phyloP scores from a whole-genome alignment of 2,797 vertebrate genomes.

The Peromyscus eremicus region DNA sequence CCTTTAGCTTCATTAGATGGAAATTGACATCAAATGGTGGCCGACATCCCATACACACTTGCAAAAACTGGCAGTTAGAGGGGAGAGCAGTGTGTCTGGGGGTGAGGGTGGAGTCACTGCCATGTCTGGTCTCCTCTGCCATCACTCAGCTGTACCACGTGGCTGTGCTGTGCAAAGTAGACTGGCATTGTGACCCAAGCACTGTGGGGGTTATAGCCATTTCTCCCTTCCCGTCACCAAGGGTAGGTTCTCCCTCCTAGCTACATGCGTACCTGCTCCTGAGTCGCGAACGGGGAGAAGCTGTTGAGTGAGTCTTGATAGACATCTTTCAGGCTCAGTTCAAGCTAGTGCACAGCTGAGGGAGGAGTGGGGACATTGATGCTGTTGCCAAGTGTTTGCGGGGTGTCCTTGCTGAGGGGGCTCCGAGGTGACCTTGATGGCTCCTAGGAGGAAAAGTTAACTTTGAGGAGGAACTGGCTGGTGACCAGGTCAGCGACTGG shows the following conservation, averaged over 20 bases:
- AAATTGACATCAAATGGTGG: neutral
- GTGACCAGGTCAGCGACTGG: neutral
- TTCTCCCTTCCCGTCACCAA: no score
- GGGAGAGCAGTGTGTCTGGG: neutral
- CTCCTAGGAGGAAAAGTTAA: neutral
- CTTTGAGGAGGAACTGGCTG: constrained; percentile 18
- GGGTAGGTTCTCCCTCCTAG: no score
- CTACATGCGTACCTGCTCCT: no score
- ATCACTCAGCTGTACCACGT: neutral
- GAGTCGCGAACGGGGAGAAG: neutral
- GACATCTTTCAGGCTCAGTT: neutral
- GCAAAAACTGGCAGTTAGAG: neutral
- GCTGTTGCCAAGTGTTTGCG: neutral
- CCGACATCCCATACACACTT: neutral
- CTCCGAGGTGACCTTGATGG: neutral
- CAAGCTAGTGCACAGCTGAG: neutral
- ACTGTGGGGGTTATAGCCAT: no score
- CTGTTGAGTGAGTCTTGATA: neutral
- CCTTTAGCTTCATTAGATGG: neutral
- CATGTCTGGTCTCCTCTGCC: neutral
- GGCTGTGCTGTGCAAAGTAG: neutral
- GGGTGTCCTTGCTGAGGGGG: neutral
- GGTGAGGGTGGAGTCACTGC: neutral
- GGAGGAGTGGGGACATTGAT: neutral
- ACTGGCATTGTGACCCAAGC: neutral